Evolutionary conservation across 2,797 vertebrate genomes (phyloP).

Genomic region (Triplophysa bombifrons): DNA sequence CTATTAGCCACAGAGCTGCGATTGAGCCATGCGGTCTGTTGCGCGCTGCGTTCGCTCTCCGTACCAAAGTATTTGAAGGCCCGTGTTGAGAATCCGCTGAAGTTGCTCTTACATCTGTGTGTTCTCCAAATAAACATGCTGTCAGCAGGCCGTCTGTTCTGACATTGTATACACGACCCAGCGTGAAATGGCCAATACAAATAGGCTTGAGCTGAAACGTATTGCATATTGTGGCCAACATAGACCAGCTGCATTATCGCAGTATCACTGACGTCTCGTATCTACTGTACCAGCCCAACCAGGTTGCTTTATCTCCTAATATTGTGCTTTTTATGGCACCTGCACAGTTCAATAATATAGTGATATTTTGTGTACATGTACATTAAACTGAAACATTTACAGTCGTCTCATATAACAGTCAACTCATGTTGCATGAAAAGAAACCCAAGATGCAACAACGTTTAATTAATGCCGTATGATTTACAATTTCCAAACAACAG

Average conservation of each 20-base stretch:
- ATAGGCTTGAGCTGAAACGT: conserved; percentile 31
- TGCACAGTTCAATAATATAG: neutral
- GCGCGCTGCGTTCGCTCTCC: neutral
- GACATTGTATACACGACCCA: conserved; percentile 33
- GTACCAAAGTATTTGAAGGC: conserved; percentile 15
- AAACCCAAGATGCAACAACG: neutral
- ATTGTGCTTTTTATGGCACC: neutral
- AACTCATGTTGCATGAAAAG: neutral
- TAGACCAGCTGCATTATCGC: conserved; percentile 41
- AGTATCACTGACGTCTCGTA: conserved; percentile 9
- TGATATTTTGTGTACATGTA: neutral
- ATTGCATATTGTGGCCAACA: conserved; percentile 24
- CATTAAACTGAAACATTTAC: neutral
- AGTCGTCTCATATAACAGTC: neutral
- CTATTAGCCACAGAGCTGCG: conserved; percentile 10
- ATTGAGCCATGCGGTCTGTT: conserved; percentile 7
- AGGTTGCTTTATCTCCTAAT: neutral
- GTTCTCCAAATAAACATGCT: conserved; percentile 56
- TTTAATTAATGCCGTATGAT: conserved; percentile 15
- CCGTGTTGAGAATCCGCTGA: conserved; percentile 26
- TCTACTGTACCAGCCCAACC: neutral
- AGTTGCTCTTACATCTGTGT: conserved; percentile 46
- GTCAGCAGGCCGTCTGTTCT: conserved; percentile 46
- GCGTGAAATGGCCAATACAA: conserved; percentile 37
- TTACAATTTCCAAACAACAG: conserved; percentile 15